Base-by-base conservation (phyloP, 1,140 invertebrate species). In the Hypothenemus hampei region DNA sequence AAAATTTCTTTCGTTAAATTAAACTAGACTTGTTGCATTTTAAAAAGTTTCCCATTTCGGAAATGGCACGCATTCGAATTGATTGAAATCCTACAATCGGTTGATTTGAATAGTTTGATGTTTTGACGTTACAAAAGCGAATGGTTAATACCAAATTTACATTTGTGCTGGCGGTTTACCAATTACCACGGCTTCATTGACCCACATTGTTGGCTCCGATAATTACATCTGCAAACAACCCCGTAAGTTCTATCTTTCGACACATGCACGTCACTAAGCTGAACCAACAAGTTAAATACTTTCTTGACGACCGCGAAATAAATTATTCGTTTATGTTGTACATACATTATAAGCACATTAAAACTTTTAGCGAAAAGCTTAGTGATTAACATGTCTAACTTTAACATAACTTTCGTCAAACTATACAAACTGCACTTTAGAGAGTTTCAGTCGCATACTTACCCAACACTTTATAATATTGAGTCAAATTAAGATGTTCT, bases 1-100 rank as follows among this genome's bases (percentile, higher is more conserved):
- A 39, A 43, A 52, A 13, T 43, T 52, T 44, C 31, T 22, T 48
- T 21, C 48, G 23, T 24, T 13, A 20, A 50, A 50, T 40, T 40
- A 50, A 50, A 33, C 6, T 8, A 13, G 15, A 52, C 50, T 52
- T 52, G 50, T 52, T 52, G 50, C 50, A n/a, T n/a, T n/a, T n/a
- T n/a, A n/a, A n/a, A n/a, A n/a, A n/a, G n/a, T n/a, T n/a, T n/a
- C n/a, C n/a, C n/a, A n/a, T n/a, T n/a, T n/a, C n/a, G n/a, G n/a
- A n/a, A n/a, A n/a, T n/a, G n/a, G n/a, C n/a, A n/a, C n/a, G n/a
- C n/a, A n/a, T n/a, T n/a, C n/a, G n/a, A n/a, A n/a, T n/a, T n/a
- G n/a, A n/a, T n/a, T n/a, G n/a, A n/a, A n/a, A n/a, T n/a, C n/a
- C n/a, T n/a, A n/a, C n/a, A n/a, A n/a, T n/a, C n/a, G n/a, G n/a